These are phyloP conservation scores for Drosophila cognata DNA, from an alignment of 2,888 invertebrate species.

Conservation along the genomic window DNA sequence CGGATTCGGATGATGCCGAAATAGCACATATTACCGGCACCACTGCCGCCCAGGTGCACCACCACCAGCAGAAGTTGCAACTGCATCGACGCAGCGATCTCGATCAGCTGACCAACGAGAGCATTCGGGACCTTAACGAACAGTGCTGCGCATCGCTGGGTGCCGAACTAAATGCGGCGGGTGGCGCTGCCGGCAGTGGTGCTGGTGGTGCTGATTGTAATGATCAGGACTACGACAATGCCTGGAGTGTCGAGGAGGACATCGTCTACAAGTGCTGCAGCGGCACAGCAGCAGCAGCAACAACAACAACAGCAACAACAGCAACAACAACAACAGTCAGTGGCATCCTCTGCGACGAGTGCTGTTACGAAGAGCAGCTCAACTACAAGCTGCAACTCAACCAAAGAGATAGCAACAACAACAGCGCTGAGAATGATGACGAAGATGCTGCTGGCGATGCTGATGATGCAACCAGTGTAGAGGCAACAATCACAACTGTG, in stretches of 20 bases:
- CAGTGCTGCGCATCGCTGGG: conserved; percentile 83
- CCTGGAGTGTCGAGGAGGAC: conserved; percentile 83
- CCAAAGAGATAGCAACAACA: conserved; percentile 66
- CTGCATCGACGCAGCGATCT: conserved; percentile 78
- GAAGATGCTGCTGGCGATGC: conserved; percentile 38
- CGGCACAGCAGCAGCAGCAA: conserved; percentile 29
- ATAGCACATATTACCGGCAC: conserved; percentile 86
- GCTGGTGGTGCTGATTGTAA: conserved; percentile 32
- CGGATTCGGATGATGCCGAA: conserved; percentile 89
- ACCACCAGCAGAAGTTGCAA: conserved; percentile 64
- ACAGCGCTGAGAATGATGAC: conserved; percentile 19
- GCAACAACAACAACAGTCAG: conserved; percentile 29
- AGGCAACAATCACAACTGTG: conserved; percentile 8
- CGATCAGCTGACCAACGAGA: conserved; percentile 83
- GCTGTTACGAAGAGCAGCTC: conserved; percentile 70
- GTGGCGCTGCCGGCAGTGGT: conserved; percentile 2
- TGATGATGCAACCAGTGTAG: conserved; percentile 3
- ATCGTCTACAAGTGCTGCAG: conserved; percentile 74
- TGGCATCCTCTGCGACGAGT: conserved; percentile 63
- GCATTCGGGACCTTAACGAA: conserved; percentile 82
- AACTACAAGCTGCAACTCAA: conserved; percentile 57
- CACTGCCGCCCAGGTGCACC: conserved; percentile 83
- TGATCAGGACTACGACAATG: conserved; percentile 78
- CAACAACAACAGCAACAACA: conserved; percentile 9
- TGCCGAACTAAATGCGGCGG: conserved; percentile 47